Conservation (phyloP, 2,888 invertebrate genomes). For the Yponomeuta malinellus region DNA sequence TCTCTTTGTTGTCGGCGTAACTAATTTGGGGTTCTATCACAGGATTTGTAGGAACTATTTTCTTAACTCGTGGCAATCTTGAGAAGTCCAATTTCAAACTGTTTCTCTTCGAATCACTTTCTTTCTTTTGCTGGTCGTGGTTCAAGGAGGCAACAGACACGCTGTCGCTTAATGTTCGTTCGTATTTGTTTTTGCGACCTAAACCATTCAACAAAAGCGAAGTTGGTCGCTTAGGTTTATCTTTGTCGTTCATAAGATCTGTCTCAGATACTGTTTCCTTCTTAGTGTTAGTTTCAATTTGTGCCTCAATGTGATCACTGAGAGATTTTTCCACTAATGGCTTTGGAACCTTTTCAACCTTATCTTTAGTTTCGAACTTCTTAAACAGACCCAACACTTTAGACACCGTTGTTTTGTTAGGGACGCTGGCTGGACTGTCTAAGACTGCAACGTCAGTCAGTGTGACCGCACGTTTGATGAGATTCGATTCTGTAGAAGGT, state of each 20-base stretch:
- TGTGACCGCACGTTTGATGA: constrained; percentile 83
- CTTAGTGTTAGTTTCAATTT: constrained; percentile 29
- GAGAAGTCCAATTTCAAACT: constrained; percentile 80
- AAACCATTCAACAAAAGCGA: constrained; percentile 72
- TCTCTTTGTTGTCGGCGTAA: constrained; percentile 49
- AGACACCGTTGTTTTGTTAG: constrained; percentile 81
- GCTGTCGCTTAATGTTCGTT: constrained; percentile 63
- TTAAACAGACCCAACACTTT: constrained; percentile 86
- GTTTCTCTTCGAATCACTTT: constrained; percentile 53
- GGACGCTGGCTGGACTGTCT: constrained; percentile 48
- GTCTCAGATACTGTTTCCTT: constrained; percentile 34
- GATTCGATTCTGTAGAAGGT: constrained; percentile 78
- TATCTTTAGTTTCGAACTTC: constrained; percentile 80
- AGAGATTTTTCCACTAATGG: constrained; percentile 37
- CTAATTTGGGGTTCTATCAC: constrained; percentile 71
- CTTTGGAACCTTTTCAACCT: constrained; percentile 38
- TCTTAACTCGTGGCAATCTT: constrained; percentile 74
- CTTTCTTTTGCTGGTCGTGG: constrained; percentile 45
- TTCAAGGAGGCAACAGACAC: constrained; percentile 36
- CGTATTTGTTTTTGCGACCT: constrained; percentile 68
- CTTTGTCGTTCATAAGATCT: constrained; percentile 36
- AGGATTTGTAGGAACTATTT: constrained; percentile 74
- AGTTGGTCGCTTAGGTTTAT: constrained; percentile 72
- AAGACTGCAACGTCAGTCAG: constrained; percentile 79
- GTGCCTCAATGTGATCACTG: constrained; percentile 33